phyloP scores from a whole-genome alignment of 37 sponge, comb jelly and placozoan genomes.

The Haliclona indistincta region DNA sequence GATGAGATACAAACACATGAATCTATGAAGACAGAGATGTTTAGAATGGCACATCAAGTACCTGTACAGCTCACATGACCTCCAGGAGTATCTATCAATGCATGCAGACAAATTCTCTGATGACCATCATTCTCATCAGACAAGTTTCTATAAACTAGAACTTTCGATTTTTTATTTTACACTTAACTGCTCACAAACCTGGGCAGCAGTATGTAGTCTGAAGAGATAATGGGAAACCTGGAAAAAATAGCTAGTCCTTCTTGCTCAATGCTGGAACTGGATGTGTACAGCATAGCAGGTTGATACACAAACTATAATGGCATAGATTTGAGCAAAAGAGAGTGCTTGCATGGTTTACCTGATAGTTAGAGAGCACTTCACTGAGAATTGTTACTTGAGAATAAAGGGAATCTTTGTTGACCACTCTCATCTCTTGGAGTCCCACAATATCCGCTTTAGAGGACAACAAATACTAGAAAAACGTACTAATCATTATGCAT shows the following conservation, averaged over 20 bases:
- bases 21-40: constrained; percentile 37
- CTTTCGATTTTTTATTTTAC: neutral
- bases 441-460: constrained; percentile 55
- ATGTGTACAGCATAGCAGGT: constrained; percentile 72
- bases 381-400: constrained; percentile 38
- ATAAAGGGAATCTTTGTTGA: constrained; percentile 2
- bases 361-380: constrained; percentile 41
- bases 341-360: neutral
- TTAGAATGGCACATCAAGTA: neutral
- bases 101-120: constrained; percentile 83
- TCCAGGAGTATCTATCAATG: constrained; percentile 44
- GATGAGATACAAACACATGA: constrained; percentile 78
- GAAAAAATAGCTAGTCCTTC: constrained; percentile 84
- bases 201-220: constrained; percentile 58
- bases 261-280: constrained; percentile 15
- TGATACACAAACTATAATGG: constrained; percentile 74
- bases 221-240: constrained; percentile 60
- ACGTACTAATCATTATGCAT: neutral
- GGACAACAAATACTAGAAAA: neutral
- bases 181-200: constrained; percentile 17
- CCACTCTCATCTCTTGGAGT: constrained; percentile 81
- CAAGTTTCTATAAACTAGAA: constrained; percentile 26
- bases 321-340: neutral
- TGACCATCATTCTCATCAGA: constrained; percentile 62
- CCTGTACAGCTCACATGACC: constrained; percentile 22